These are phyloP conservation scores for Trachops cirrhosus DNA, from an alignment of 2,797 vertebrate genomes.

Conservation along the genomic window DNA sequence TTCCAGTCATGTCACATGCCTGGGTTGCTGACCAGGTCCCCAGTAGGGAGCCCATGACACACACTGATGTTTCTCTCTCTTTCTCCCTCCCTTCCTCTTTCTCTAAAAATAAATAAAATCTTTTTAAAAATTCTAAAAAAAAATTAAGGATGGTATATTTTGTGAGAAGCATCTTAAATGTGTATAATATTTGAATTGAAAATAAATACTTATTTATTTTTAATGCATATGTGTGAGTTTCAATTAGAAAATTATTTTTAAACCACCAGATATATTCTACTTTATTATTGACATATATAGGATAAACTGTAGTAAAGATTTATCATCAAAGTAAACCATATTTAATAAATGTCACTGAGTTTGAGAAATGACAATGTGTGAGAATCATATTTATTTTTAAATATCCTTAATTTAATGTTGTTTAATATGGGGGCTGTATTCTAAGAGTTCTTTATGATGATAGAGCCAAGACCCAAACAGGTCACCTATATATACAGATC, in stretches of 20 bases:
- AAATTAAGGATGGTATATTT: background rate
- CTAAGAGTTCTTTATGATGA: background rate
- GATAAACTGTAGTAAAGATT: background rate
- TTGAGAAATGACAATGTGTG: background rate
- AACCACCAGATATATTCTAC: background rate
- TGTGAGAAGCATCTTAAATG: background rate
- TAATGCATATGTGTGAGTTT: background rate
- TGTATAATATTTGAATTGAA: background rate
- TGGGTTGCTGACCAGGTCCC: too few species aligned
- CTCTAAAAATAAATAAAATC: too few species aligned
- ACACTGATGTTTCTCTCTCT: too few species aligned
- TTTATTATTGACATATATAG: background rate
- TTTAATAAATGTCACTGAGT: background rate
- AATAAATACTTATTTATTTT: background rate
- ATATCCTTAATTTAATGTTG: background rate
- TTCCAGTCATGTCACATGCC: too few species aligned
- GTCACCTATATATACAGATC: background rate
- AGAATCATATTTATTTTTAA: background rate
- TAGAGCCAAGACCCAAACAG: background rate
- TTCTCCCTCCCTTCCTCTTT: too few species aligned
- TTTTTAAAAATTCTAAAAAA: too few species aligned
- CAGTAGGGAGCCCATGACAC: too few species aligned
- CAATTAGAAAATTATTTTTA: background rate
- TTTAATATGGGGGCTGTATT: background rate
- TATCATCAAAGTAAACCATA: background rate